Conservation (phyloP, 2,888 invertebrate species). For the Brachylomia viminalis region DNA sequence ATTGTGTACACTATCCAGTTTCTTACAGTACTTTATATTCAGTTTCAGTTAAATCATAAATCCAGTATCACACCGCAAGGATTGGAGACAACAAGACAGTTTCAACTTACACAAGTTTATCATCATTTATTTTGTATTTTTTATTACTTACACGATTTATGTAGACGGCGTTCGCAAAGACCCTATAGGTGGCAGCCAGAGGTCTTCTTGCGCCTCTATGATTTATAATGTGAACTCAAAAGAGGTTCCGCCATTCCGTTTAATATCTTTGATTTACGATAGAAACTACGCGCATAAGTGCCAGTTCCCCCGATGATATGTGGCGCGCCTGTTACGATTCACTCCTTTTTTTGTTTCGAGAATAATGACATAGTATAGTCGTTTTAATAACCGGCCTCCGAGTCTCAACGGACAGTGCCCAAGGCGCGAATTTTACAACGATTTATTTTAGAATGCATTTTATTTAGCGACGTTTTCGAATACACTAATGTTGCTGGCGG, state of each 20-base stretch:
- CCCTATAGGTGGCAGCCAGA: constrained; percentile 85
- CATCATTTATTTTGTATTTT: constrained; percentile 74
- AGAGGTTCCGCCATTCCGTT: constrained; percentile 90
- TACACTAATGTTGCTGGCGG: constrained; percentile 71
- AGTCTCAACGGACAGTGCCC: constrained; percentile 78
- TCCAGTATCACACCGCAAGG: constrained; percentile 7
- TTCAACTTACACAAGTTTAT: constrained; percentile 62
- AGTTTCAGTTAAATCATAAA: constrained; percentile 6
- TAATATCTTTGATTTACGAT: constrained; percentile 91
- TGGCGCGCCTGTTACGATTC: constrained; percentile 87
- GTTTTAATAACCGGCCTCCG: constrained; percentile 86
- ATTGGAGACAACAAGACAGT: constrained; percentile 36
- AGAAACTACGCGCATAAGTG: constrained; percentile 89
- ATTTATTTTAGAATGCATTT: constrained; percentile 83
- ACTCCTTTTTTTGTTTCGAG: constrained; percentile 85
- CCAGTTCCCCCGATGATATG: constrained; percentile 89
- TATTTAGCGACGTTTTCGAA: constrained; percentile 73
- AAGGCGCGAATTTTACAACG: constrained; percentile 83
- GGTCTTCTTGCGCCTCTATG: constrained; percentile 86
- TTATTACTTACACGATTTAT: constrained; percentile 81
- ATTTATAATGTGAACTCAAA: constrained; percentile 90
- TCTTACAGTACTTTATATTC: not conserved
- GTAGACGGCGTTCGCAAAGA: constrained; percentile 83
- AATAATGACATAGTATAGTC: constrained; percentile 88
- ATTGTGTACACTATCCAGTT: too few relatives aligned